A percentile compares a stretch with the other conserved stretches of the same genome.
Conservation (phyloP, 2,113 vertebrate species). For the Lethenteron reissneri region DNA sequence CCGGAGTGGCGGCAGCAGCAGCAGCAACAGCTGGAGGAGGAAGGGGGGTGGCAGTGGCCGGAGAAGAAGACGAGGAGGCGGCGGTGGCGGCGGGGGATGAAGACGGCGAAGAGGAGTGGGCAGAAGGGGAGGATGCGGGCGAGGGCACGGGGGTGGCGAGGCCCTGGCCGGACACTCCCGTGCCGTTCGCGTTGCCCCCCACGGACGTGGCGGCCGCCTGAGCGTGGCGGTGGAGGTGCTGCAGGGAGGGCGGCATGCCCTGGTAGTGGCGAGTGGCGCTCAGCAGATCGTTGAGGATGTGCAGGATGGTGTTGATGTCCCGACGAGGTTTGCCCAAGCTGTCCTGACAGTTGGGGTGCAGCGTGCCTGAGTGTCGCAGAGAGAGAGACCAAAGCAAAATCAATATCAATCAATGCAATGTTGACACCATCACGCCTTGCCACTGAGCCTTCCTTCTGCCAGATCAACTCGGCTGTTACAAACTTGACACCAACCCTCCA, state of each 20-base stretch:
- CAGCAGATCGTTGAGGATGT: conserved; percentile 92
- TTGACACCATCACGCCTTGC: no score
- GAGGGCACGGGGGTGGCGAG: no score
- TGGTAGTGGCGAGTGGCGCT: conserved; percentile 95
- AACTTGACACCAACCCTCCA: no score
- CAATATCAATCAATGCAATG: no score
- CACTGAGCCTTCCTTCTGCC: no score
- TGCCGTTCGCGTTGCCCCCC: no score
- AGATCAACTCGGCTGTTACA: no score
- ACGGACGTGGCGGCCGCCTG: conserved; percentile 40
- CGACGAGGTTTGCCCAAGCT: conserved; percentile 69
- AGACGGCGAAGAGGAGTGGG: no score
- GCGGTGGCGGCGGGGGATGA: conserved; percentile 11
- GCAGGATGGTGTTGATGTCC: conserved; percentile 87
- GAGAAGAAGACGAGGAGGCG: conserved; percentile 33
- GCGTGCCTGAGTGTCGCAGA: conserved; percentile 38
- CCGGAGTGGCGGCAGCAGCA: conserved; percentile 55
- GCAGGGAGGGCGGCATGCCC: conserved; percentile 81
- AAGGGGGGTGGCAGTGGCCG: conserved; percentile 16
- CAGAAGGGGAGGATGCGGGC: no score
- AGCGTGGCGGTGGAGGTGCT: conserved; percentile 79
- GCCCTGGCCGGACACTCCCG: no score
- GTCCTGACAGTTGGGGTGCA: conserved; percentile 96
- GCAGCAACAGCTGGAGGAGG: conserved; percentile 20
- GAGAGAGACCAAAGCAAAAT: no score